phyloP scores from a whole-genome alignment of 2,797 vertebrate species.

The Diplodus puntazzo region DNA sequence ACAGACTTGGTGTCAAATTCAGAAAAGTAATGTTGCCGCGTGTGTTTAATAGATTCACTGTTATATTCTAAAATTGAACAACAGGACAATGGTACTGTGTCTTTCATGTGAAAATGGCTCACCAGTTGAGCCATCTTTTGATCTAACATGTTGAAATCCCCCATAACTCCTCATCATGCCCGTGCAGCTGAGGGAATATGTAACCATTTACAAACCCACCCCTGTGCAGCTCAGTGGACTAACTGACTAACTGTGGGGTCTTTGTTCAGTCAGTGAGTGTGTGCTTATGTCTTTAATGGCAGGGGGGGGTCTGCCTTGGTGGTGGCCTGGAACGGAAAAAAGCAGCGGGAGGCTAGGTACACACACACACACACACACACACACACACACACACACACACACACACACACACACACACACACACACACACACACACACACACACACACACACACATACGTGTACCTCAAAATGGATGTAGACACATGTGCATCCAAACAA shows the following conservation, averaged over 20 bases:
- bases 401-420: not conserved
- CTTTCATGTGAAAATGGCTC: slow-evolving; percentile 44
- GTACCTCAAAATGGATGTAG: slow-evolving; percentile 5
- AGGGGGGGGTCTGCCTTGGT: slow-evolving; percentile 64
- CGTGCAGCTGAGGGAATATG: slow-evolving; percentile 65
- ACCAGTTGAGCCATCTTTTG: slow-evolving; percentile 40
- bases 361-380: slow-evolving; percentile 47
- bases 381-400: slow-evolving; percentile 21
- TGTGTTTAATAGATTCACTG: not conserved
- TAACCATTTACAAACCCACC: slow-evolving; percentile 69
- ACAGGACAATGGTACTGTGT: slow-evolving; percentile 16
- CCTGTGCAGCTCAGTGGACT: slow-evolving; percentile 57
- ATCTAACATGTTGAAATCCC: slow-evolving; percentile 59
- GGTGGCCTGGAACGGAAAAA: slow-evolving; percentile 76
- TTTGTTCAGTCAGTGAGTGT: slow-evolving; percentile 71
- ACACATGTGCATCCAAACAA: slow-evolving; percentile 39
- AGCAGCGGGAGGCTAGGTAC: slow-evolving; percentile 69
- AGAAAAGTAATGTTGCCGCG: not conserved
- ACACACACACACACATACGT: slow-evolving; percentile 30
- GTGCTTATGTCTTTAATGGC: slow-evolving; percentile 66
- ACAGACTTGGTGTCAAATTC: not conserved
- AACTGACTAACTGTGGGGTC: slow-evolving; percentile 69
- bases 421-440: slow-evolving; percentile 9
- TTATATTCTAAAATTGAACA: not conserved
- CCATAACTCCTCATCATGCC: slow-evolving; percentile 58